phyloP scores from a whole-genome alignment of 2,888 invertebrate genomes.

The Petrophora chlorosata region DNA sequence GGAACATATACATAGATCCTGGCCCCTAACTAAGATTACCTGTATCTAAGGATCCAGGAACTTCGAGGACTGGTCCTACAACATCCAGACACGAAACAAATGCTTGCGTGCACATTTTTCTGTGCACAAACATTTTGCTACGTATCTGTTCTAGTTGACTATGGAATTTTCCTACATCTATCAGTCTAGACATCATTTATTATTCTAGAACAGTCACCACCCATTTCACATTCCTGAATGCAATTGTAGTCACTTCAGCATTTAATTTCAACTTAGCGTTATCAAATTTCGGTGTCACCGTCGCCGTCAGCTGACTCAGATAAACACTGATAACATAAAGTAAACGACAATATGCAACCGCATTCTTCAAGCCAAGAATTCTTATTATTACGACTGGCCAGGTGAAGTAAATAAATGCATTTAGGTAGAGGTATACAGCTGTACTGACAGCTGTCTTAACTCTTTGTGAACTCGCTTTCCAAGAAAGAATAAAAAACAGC shows the following conservation, averaged over 20 bases:
- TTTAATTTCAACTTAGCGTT: neutral
- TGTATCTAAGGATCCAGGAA: too few species aligned
- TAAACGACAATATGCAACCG: conserved; percentile 4
- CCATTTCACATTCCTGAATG: too few species aligned
- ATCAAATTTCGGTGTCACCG: conserved; percentile 8
- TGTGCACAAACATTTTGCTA: too few species aligned
- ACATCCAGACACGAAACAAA: too few species aligned
- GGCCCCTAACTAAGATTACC: too few species aligned
- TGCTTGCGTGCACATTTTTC: too few species aligned
- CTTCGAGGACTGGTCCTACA: too few species aligned
- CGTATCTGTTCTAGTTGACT: too few species aligned
- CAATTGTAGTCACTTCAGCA: neutral
- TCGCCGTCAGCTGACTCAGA: conserved; percentile 22
- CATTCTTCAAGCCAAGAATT: conserved; percentile 6
- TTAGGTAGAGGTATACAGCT: conserved; percentile 60
- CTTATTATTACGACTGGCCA: conserved; percentile 31
- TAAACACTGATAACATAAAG: conserved; percentile 15
- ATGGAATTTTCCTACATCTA: too few species aligned
- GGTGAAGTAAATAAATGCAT: conserved; percentile 38
- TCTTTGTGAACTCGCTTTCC: conserved; percentile 67
- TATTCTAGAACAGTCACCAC: too few species aligned
- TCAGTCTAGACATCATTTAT: too few species aligned
- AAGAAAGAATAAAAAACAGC: conserved; percentile 61
- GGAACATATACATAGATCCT: too few species aligned
- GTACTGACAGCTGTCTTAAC: conserved; percentile 71